A percentile compares a stretch with the other conserved stretches of the same genome.
phyloP scores from a whole-genome alignment of 2,888 invertebrate genomes.

The Lamproptera curius region DNA sequence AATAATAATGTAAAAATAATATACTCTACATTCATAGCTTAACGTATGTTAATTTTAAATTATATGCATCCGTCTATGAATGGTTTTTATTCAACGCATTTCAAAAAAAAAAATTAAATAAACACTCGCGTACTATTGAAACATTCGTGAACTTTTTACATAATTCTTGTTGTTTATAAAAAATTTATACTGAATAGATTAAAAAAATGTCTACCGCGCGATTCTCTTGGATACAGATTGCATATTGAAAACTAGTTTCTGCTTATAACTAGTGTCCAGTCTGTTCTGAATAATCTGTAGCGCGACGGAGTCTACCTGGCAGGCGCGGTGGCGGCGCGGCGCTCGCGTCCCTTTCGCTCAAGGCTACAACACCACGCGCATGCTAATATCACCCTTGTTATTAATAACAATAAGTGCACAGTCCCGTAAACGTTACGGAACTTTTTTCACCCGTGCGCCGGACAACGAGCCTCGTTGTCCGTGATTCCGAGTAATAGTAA shows the following conservation, averaged over 20 bases:
- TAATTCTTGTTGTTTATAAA: too few relatives aligned
- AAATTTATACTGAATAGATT: too few relatives aligned
- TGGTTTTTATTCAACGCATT: too few relatives aligned
- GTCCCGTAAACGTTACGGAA: slow-evolving; percentile 22
- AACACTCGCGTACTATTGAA: too few relatives aligned
- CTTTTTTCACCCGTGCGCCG: slow-evolving; percentile 41
- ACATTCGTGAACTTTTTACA: too few relatives aligned
- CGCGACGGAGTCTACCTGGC: slow-evolving; percentile 58
- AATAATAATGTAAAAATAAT: too few relatives aligned
- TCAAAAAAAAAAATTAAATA: too few relatives aligned
- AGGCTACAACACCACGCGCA: slow-evolving; percentile 43
- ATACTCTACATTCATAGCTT: too few relatives aligned
- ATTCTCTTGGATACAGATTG: slow-evolving; percentile 16
- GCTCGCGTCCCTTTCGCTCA: slow-evolving; percentile 68
- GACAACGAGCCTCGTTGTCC: slow-evolving; percentile 46
- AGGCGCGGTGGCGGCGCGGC: slow-evolving; percentile 45
- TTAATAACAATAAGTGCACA: slow-evolving; percentile 20
- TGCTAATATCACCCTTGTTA: slow-evolving; percentile 37
- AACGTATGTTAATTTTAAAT: too few relatives aligned
- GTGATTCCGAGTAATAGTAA: slow-evolving; percentile 28
- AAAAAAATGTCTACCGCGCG: too few relatives aligned
- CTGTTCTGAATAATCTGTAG: slow-evolving; percentile 34
- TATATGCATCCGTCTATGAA: too few relatives aligned
- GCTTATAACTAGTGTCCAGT: slow-evolving; percentile 21
- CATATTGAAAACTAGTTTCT: slow-evolving; percentile 18